Evolutionary conservation across 2,888 invertebrate species (phyloP), one percentile per base, ranked within the genome.

Genomic region (Caenorhabditis sp.): DNA sequence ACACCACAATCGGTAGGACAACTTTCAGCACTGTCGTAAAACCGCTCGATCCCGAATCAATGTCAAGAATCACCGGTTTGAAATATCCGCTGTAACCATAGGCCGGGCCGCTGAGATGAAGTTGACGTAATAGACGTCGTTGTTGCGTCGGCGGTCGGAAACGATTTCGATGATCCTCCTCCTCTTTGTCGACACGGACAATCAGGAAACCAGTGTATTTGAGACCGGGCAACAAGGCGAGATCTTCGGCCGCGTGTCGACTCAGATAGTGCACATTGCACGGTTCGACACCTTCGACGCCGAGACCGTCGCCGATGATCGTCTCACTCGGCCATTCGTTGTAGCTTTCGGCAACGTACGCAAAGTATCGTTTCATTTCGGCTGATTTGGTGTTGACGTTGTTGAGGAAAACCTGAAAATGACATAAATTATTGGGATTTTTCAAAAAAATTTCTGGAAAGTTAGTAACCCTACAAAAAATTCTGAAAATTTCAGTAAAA

Each of bases 341-440:
- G 66, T 86, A 86, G n/a, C 83, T 83, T 62, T 87, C 87, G 8
- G 87, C 86, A 31, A 87, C 83, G 74, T 87, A 87, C 21, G 86
- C 87, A 54, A 85, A 84, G 58, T 80, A 87, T 31, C 81, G 74
- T 43, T 80, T 81, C 66, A 78, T 76, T 24, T 76, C 75, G 23
- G 66, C 73, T 0, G 77, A 76, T 6, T 77, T 63, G 1, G 62
- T 51, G 37, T 83, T 77, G 23, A 84, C 65, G 65, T 86, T 86
- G 74, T 86, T 87, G 49, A 75, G 68, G 60, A 85, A 78, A 1
- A 84, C 83, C 73, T 75, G 31, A 17, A 74, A 74, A 60, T 17
- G 1, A 50, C n/a, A 26, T 24, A n/a, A 43, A 12, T 50, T 50
- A n/a, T n/a, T n/a, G n/a, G n/a, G n/a, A n/a, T n/a, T n/a, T n/a